Base-by-base conservation (phyloP, 2,797 vertebrate genomes). In the Lagodon rhomboides region DNA sequence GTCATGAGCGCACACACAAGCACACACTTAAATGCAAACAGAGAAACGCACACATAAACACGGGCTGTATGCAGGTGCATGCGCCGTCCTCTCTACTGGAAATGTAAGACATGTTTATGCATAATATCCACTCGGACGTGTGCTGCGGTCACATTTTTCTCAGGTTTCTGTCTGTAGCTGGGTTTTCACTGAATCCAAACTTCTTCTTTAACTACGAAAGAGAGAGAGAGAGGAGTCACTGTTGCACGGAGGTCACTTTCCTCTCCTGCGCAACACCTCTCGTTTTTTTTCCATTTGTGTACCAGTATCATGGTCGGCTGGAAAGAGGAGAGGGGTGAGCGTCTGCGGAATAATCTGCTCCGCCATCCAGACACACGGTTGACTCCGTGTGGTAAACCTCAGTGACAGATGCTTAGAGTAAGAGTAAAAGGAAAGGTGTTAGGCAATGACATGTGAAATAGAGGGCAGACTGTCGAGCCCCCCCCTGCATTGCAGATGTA, bases 401-500 rank as follows among this genome's bases (percentile, higher is more conserved):
- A 73, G 82, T 85, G 89, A 93, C 87, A 91, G 91, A 93, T 90
- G 91, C 89, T 92, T 89, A 86, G 85, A 91, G 92, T 81, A 73
- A 87, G 89, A 92, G 89, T 89, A 91, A 90, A 93, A 90, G 85
- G 88, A 88, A 90, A 90, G 86, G 91, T 87, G 87, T 91, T 90
- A 90, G 90, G 90, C 89, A 93, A 88, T 92, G 91, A 93, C 92
- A 92, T 95, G 91, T 94, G 92, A 95, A 94, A 95, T 95, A 90
- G 92, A 92, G 90, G 94, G 92, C 92, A 92, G 85, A 67, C 87
- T 84, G 86, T 79, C 55, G 80, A 93, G 90, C 89, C 73, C 89
- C 89, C 73, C 89, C 86, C 90, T 89, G 92, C 91, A 93, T 93
- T 92, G 91, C 94, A 91, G 90, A 93, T 93, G 87, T 90, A 89